These are phyloP conservation scores for Synanthedon andrenaeformis DNA, from an alignment of 2,888 invertebrate species.

Conservation along the genomic window DNA sequence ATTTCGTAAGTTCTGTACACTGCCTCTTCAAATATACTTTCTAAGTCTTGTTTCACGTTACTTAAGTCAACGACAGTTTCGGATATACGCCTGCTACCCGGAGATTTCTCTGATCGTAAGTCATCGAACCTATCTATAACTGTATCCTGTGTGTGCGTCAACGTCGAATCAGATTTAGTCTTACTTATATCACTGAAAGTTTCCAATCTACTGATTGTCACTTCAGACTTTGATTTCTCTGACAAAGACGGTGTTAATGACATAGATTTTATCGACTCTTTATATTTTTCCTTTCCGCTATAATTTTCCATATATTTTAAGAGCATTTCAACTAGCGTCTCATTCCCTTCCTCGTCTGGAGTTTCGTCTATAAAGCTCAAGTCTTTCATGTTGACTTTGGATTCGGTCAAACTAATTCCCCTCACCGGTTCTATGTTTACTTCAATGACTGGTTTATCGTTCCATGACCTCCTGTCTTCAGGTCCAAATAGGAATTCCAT, in stretches of 20 bases:
- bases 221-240: constrained; percentile 59
- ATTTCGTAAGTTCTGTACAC: constrained; percentile 31
- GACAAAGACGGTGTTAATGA: constrained; percentile 43
- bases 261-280: constrained; percentile 27
- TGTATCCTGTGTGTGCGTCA: constrained; percentile 59
- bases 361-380: constrained; percentile 59
- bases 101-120: constrained; percentile 22
- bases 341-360: constrained; percentile 48
- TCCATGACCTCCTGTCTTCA: constrained; percentile 28
- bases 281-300: constrained; percentile 28
- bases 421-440: constrained; percentile 25
- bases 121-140: constrained; percentile 48
- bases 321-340: constrained; percentile 55
- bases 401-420: constrained; percentile 43
- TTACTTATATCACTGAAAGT: constrained; percentile 59
- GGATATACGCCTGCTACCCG: constrained; percentile 42
- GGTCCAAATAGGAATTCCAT: constrained; percentile 63
- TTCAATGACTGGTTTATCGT: constrained; percentile 39
- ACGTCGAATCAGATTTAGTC: constrained; percentile 59
- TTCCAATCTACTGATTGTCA: constrained; percentile 56
- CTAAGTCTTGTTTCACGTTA: constrained; percentile 49
- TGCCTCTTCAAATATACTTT: constrained; percentile 49
- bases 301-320: constrained; percentile 62
- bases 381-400: constrained; percentile 47
- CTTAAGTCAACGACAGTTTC: constrained; percentile 56